phyloP scores from a whole-genome alignment of 1,140 invertebrate species.

The Gonatopus flavifemur region DNA sequence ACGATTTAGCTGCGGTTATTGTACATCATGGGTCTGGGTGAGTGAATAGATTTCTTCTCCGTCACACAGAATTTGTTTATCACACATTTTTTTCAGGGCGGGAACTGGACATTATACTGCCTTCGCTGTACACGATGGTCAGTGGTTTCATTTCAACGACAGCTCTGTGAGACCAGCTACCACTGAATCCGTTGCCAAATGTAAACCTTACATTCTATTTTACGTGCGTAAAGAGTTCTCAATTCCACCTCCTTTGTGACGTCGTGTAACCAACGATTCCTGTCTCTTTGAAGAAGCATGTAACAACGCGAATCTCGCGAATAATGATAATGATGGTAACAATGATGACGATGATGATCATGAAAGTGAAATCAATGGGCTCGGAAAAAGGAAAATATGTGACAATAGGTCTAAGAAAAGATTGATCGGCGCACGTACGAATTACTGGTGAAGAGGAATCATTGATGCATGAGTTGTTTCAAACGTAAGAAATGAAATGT shows the following conservation, averaged over 20 bases:
- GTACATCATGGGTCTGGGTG: slow-evolving; percentile 84
- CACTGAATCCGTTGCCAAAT: slow-evolving; percentile 70
- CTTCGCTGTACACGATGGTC: slow-evolving; percentile 78
- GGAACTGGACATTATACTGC: slow-evolving; percentile 86
- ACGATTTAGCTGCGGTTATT: slow-evolving; percentile 83
- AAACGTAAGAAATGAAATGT: no score
- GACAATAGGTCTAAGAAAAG: no score
- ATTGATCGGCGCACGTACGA: not conserved
- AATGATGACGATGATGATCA: slow-evolving; percentile 21
- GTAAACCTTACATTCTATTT: slow-evolving; percentile 86
- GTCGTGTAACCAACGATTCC: slow-evolving; percentile 35
- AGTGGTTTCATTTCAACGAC: slow-evolving; percentile 89
- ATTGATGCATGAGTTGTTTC: no score
- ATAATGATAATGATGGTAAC: slow-evolving; percentile 27
- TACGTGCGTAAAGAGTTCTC: slow-evolving; percentile 74
- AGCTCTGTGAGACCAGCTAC: slow-evolving; percentile 78
- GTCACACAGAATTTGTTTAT: not conserved
- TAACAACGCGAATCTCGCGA: slow-evolving; percentile 22
- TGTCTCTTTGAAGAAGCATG: no score
- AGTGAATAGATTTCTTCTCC: not conserved
- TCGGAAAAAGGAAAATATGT: slow-evolving; percentile 20
- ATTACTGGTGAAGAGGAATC: no score
- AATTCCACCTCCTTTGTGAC: slow-evolving; percentile 55
- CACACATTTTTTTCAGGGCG: slow-evolving; percentile 60
- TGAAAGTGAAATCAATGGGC: slow-evolving; percentile 11